Evolutionary conservation across 2,888 invertebrate species (phyloP).

Genomic region (Alsophila aescularia): DNA sequence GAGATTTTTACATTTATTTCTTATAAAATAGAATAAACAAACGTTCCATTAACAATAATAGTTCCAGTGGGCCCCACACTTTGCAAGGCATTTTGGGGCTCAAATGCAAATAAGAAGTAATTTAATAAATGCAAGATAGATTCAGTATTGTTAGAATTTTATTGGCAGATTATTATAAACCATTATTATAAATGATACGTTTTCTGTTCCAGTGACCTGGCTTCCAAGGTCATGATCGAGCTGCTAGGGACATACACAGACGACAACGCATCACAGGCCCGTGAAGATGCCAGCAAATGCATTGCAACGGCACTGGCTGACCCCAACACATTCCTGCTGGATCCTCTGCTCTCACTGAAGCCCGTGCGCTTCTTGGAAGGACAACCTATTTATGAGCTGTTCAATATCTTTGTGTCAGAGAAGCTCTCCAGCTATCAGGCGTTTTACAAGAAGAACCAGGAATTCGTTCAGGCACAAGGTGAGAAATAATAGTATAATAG

Average conservation of each 20-base stretch:
- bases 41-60: too few species aligned
- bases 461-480: conserved; percentile 92
- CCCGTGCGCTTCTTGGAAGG: conserved; percentile 98
- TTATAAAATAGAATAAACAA: too few species aligned
- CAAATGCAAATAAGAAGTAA: too few species aligned
- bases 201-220: conserved; percentile 88
- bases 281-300: conserved; percentile 98
- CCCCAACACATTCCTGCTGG: conserved; percentile 97
- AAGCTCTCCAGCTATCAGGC: conserved; percentile 95
- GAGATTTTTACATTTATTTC: too few species aligned
- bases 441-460: conserved; percentile 96
- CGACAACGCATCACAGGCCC: conserved; percentile 97
- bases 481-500: too few species aligned
- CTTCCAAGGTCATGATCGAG: conserved; percentile 98
- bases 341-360: conserved; percentile 96
- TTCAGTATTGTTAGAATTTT: background rate
- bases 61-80: too few species aligned
- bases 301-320: conserved; percentile 98
- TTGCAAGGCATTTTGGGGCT: too few species aligned
- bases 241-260: conserved; percentile 97
- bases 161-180: background rate
- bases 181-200: background rate
- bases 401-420: conserved; percentile 97
- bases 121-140: too few species aligned
- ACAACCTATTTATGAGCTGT: conserved; percentile 96